These are phyloP conservation scores for Drosophila colorata DNA, from an alignment of 2,888 invertebrate species.

Conservation along the genomic window DNA sequence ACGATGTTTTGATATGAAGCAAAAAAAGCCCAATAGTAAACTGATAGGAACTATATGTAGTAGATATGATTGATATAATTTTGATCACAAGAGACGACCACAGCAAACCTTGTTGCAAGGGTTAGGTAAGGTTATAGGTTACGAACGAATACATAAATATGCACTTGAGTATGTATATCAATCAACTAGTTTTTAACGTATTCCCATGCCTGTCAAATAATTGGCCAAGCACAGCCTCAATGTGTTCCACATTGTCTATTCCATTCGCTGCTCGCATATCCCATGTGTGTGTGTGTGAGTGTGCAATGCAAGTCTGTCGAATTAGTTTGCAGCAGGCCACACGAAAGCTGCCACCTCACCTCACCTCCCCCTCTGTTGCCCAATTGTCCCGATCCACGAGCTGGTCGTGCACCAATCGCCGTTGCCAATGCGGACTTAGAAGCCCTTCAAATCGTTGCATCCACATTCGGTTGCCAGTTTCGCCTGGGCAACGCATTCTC, in stretches of 20 bases:
- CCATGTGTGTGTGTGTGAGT: conserved; percentile 27
- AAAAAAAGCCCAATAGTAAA: too few species aligned
- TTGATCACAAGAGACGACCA: too few species aligned
- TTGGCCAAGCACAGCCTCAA: conserved; percentile 18
- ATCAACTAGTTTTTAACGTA: too few species aligned
- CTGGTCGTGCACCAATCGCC: conserved; percentile 67
- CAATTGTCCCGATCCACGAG: conserved; percentile 8
- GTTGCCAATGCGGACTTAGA: conserved; percentile 68
- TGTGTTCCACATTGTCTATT: conserved; percentile 38
- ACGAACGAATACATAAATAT: too few species aligned
- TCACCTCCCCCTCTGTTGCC: background rate
- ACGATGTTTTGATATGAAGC: too few species aligned
- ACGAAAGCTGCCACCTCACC: conserved; percentile 33
- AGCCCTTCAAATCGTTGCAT: conserved; percentile 75
- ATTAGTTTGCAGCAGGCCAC: conserved; percentile 49
- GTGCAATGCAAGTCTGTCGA: conserved; percentile 51
- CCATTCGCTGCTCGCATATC: conserved; percentile 47
- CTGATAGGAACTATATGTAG: too few species aligned
- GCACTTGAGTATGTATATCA: too few species aligned
- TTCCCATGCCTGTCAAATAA: background rate
- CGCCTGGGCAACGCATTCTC: conserved; percentile 46
- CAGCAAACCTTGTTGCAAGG: too few species aligned
- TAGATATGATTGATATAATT: too few species aligned
- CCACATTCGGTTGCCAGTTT: conserved; percentile 55
- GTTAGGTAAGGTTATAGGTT: too few species aligned